phyloP scores from a whole-genome alignment of 2,888 invertebrate species.

The Corythucha ciliata region DNA sequence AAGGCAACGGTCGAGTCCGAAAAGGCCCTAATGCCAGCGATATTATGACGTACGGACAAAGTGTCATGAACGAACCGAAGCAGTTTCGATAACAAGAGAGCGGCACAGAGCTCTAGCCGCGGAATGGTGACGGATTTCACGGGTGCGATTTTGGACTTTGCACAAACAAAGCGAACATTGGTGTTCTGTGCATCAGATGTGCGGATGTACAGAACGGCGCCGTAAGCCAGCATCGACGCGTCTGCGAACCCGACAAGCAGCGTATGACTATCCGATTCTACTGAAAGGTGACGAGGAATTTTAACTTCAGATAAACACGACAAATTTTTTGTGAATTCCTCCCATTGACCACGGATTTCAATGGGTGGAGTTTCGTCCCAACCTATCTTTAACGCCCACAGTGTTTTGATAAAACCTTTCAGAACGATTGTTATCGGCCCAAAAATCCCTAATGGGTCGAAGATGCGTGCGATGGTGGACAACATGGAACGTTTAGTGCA shows the following conservation, averaged over 20 bases:
- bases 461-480: conserved; percentile 3
- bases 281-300: neutral
- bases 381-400: neutral
- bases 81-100: no score
- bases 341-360: neutral
- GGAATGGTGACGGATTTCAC: neutral
- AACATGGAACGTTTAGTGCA: conserved; percentile 5
- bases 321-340: neutral
- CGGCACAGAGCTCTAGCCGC: no score
- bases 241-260: conserved; percentile 2
- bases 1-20: neutral
- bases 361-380: neutral
- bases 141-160: neutral
- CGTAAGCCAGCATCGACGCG: conserved; percentile 4
- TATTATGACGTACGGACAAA: no score
- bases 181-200: no score
- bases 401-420: conserved; percentile 1
- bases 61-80: no score
- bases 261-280: neutral
- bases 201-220: conserved; percentile 3
- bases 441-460: conserved; percentile 12
- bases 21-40: neutral
- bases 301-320: neutral
- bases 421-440: neutral
- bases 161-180: neutral